Conservation (phyloP, 2,888 invertebrate species). For the Adelognathus sp. region DNA sequence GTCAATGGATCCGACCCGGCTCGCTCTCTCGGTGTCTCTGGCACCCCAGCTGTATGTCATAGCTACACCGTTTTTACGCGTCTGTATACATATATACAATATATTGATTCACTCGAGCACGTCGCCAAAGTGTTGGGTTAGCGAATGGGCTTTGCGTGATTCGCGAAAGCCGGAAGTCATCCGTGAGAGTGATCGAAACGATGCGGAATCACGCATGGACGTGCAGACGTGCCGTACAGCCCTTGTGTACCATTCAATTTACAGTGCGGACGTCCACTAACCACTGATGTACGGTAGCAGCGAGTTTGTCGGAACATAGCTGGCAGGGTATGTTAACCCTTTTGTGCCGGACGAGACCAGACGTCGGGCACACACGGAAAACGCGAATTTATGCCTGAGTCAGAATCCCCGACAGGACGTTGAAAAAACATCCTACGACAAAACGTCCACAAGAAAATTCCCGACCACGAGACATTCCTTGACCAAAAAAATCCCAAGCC, state of each 20-base stretch:
- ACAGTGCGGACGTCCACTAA: too few species aligned
- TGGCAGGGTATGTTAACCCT: too few species aligned
- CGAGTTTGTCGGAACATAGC: too few species aligned
- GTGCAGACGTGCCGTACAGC: background rate
- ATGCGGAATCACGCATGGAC: background rate
- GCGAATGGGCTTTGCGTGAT: slow-evolving; percentile 20
- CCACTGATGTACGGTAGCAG: too few species aligned
- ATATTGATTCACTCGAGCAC: background rate
- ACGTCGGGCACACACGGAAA: background rate
- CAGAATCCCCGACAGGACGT: too few species aligned
- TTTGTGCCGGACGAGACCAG: background rate
- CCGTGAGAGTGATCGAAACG: background rate
- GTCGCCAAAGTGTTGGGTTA: background rate
- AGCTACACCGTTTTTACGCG: background rate
- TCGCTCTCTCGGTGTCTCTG: slow-evolving; percentile 32
- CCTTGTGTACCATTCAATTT: background rate
- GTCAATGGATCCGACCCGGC: slow-evolving; percentile 29
- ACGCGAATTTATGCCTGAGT: too few species aligned
- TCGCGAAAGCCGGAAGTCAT: slow-evolving; percentile 27
- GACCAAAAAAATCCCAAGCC: too few species aligned
- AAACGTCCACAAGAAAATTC: too few species aligned
- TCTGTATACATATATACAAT: too few species aligned
- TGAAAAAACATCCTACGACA: too few species aligned
- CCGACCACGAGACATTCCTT: too few species aligned
- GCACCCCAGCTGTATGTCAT: slow-evolving; percentile 7